Conservation (phyloP, 2,113 vertebrate genomes). For the Forbesichthys papilliferus region DNA sequence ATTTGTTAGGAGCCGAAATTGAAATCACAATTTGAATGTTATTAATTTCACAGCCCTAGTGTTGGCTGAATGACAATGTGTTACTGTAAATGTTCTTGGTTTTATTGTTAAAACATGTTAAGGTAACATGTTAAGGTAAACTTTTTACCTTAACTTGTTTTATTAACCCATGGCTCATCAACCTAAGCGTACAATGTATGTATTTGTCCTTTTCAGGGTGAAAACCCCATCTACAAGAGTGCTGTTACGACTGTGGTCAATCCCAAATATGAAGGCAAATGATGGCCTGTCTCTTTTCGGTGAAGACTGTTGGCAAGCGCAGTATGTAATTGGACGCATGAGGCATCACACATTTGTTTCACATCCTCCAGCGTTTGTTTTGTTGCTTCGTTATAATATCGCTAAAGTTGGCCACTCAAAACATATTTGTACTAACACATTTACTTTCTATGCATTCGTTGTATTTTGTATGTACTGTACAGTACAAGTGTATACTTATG, state of each 20-base stretch:
- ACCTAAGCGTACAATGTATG: background rate
- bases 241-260: slow-evolving; percentile 98
- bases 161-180: no score
- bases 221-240: slow-evolving; percentile 99
- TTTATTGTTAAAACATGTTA: no score
- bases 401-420: slow-evolving; percentile 71
- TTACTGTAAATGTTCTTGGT: background rate
- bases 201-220: slow-evolving; percentile 80
- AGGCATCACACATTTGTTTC: slow-evolving; percentile 10
- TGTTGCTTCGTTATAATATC: slow-evolving; percentile 41
- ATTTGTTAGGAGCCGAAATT: no score
- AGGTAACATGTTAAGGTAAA: no score
- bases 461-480: slow-evolving; percentile 85
- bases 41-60: background rate
- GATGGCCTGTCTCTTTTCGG: slow-evolving; percentile 60
- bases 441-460: slow-evolving; percentile 78
- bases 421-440: slow-evolving; percentile 78
- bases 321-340: slow-evolving; percentile 44
- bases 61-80: slow-evolving; percentile 11
- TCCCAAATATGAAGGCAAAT: slow-evolving; percentile 99
- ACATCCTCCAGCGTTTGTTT: slow-evolving; percentile 24
- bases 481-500: slow-evolving; percentile 78
- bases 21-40: no score
- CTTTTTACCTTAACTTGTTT: background rate
- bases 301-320: slow-evolving; percentile 62